Evolutionary conservation across 2,113 vertebrate species (phyloP), one percentile per base, ranked within the genome.

Genomic region (Semicossyphus pulcher): DNA sequence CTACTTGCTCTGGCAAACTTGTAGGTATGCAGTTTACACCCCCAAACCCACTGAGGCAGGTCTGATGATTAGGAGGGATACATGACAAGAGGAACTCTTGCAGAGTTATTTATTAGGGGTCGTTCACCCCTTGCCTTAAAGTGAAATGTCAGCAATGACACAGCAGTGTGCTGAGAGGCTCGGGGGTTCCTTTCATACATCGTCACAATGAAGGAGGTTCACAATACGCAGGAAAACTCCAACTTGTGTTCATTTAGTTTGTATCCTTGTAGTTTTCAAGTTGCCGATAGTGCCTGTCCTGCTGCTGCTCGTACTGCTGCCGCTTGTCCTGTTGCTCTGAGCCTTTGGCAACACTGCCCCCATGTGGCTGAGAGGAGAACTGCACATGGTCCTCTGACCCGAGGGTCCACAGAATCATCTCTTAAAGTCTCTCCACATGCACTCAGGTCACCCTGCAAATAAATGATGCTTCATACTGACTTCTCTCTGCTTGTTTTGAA

Each of bases 301-400:
- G 58, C 61, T 63, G 54, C 53, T 16, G 34, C 23, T 18, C 10
- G 18, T 44, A 18, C 41, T 20, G 1, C 41, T 44, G 48, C 57
- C 60, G 67, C 71, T 48, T 45, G 56, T 56, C 61, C 59, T 65
- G 41, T 23, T 59, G 51, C 29, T n/a, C 36, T 3, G 10, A 74
- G 58, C 36, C 82, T 91, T 91, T 91, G 88, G 51, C 80, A 90
- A 90, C 80, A 92, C 86, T 90, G 89, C 90, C 90, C 80, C 89
- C 91, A 60, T 78, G 92, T 94, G 93, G 71, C 23, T 0, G 1
- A 18, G 15, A 21, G 12, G 15, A 42, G 29, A 49, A 49, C 32
- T 73, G 25, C 83, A 64, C 10, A 1, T 21, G 9, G 39, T 51
- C 20, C 37, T 42, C 14, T 44, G 37, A 53, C 34, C 34, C 9